Evolutionary conservation across 2,888 invertebrate genomes (phyloP), one percentile per base, ranked within the genome.

Genomic region (Hemaris fuciformis): DNA sequence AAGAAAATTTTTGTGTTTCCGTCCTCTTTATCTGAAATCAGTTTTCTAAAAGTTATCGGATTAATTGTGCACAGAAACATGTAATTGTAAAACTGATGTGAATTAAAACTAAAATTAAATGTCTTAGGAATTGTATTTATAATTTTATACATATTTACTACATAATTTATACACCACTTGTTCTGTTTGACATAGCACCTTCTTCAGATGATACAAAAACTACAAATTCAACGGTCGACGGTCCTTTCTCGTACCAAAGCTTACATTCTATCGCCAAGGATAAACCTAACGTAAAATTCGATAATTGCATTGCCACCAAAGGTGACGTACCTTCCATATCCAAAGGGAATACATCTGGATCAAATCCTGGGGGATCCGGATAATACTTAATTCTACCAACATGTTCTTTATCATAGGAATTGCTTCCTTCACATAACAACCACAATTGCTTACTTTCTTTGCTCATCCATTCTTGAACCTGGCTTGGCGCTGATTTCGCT

Each of bases 311-410:
- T 4, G 87, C 91, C 10, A 91, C 70, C 20, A 91, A 67, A 2
- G 87, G 89, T 1, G 86, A 79, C 6, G 73, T 67, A 5, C 60
- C 67, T 13, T 70, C 64, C 62, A 72, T 72, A 22, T 74, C 68
- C 6, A 87, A 62, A 3, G 91, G 88, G 61, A 84, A 90, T 23
- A 73, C 41, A 3, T 66, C 65, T 0, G 88, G 80, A 48, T 89
- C 87, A 60, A 86, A 79, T 5, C 91, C 91, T 1, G 91, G 91
- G 0, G 91, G 91, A 63, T 91, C 68, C 0, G 91, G 91, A 63
- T 79, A 85, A 62, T 92, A 92, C 20, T 71, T 78, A 64, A 92
- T 83, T 6, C 41, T 79, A 0, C 87, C 85, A 59, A 91, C 75
- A 65, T 91, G 91, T 59, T 91, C 89, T 27, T 79, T 83, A 68